phyloP scores from a whole-genome alignment of 2,797 vertebrate species.

The Rhabdomys pumilio region DNA sequence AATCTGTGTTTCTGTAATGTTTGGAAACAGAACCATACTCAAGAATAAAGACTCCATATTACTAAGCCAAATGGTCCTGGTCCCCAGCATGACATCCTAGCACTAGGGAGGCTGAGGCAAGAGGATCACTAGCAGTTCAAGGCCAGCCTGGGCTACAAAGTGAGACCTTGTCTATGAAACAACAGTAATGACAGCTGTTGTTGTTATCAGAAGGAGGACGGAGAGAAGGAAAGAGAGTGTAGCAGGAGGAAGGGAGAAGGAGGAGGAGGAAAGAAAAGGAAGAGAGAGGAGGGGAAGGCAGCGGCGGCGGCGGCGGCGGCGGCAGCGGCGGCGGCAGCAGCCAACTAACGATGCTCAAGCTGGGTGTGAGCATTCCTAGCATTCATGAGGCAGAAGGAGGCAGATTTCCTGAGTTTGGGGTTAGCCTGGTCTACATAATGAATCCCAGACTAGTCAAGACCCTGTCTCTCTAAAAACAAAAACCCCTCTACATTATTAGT shows the following conservation, averaged over 20 bases:
- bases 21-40: neutral
- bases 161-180: neutral
- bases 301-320: no score
- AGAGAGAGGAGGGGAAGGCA: neutral
- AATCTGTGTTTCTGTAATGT: conserved; percentile 15
- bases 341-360: neutral
- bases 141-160: neutral
- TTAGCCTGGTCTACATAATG: neutral
- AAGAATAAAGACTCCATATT: neutral
- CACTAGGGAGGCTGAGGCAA: neutral
- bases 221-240: no score
- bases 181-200: neutral
- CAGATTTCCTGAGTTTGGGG: neutral
- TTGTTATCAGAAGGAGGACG: neutral
- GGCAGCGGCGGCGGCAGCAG: no score
- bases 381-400: neutral
- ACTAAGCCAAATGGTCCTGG: neutral
- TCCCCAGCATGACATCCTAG: neutral
- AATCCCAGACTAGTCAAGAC: neutral
- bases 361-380: neutral
- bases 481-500: neutral
- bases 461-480: neutral
- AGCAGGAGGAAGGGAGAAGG: no score
- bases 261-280: neutral
- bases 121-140: neutral